A percentile compares a stretch with the other conserved stretches of the same genome.
Conservation (phyloP, 2,888 invertebrate species). For the Dicyrtomina minuta region DNA sequence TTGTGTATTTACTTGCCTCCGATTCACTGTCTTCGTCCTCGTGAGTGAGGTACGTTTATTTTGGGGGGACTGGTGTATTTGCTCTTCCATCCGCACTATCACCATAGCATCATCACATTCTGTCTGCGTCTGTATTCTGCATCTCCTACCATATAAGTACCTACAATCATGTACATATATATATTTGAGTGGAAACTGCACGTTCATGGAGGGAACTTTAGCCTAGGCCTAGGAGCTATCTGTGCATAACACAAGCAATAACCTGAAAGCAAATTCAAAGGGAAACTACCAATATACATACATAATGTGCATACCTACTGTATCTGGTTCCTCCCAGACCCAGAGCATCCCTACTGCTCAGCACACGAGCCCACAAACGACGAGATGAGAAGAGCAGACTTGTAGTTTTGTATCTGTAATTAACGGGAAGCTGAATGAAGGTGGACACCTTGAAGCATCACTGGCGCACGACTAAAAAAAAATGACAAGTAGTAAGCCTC, state of each 20-base stretch:
- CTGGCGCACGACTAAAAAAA: too few relatives aligned
- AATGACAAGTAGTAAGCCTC: too few relatives aligned
- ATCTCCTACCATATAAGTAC: too few relatives aligned
- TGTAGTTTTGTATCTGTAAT: too few relatives aligned
- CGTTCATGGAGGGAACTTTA: not conserved
- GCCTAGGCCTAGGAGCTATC: not conserved
- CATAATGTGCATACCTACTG: not conserved
- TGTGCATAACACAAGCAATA: too few relatives aligned
- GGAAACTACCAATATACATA: not conserved
- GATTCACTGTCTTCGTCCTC: not conserved
- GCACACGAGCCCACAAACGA: too few relatives aligned
- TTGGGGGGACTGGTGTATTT: conserved; percentile 21
- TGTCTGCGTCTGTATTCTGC: not conserved
- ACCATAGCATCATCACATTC: not conserved
- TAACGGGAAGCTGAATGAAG: too few relatives aligned
- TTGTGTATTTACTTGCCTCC: conserved; percentile 11
- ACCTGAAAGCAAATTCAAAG: too few relatives aligned
- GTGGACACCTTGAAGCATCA: too few relatives aligned
- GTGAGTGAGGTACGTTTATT: conserved; percentile 8
- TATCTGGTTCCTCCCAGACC: not conserved
- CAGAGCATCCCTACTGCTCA: not conserved
- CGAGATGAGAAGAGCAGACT: too few relatives aligned
- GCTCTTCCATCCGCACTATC: not conserved
- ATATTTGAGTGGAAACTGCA: not conserved
- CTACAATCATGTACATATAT: too few relatives aligned